Base-by-base conservation (phyloP, 2,113 vertebrate genomes). In the Cepphus grylle region DNA sequence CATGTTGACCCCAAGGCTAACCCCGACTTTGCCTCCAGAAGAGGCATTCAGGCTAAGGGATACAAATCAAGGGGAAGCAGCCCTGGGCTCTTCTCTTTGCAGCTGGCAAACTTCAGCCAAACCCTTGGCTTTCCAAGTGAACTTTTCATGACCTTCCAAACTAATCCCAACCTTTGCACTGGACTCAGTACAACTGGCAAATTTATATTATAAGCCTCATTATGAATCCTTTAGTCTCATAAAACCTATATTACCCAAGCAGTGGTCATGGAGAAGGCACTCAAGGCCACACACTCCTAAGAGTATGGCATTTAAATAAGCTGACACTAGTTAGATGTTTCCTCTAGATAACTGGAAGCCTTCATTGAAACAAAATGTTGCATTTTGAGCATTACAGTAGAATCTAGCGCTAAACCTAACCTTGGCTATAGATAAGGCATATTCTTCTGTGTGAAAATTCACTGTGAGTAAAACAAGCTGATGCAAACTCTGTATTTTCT, bases 161-260 rank as follows among this genome's bases (percentile, higher is more conserved):
- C 40, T 82, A 93, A 88, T 93, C 58, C 78, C 58, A 97, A 67
- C 47, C 62, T 90, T 94, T 55, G 6, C 70, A 56, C 70, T 95
- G 93, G 87, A 83, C 45, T 61, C 70, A 53, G 73, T 93, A 90
- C 93, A 96, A 95, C 78, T 90, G 91, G 90, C 52, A 96, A 80
- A 76, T 85, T 85, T 73, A 29, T 80, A 69, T 32, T 73, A 6
- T 76, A 80, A 69, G 40, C 52, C 53, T 93, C 40, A 15, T 91
- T 81, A 79, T 80, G 53, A 49, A 80, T 76, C 58, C 36, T 65
- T 91, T 7, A 11, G 84, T 80, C 93, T 94, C 91, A 87, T 91
- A 94, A 97, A 96, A 78, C 43, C 65, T 84, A 3, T 76, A 61
- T 87, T 87, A 93, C 69, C 40, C 70, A 76, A 76, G 49, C 30